Evolutionary conservation across 1,140 invertebrate species (phyloP), one percentile per base, ranked within the genome.

Genomic region (Diploscapter pachys): DNA sequence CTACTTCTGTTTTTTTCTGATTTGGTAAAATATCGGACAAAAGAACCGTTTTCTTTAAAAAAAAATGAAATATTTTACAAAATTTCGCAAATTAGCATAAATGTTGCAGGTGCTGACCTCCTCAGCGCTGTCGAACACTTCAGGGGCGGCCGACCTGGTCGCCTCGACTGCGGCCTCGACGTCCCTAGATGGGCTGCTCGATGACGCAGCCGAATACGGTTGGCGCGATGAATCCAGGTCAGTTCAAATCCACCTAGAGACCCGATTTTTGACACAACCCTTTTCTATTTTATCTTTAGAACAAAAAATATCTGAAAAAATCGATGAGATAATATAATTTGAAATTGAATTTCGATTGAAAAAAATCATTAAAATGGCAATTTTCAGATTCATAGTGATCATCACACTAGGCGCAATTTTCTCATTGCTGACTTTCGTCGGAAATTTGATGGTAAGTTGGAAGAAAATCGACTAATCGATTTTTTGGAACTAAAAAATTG

Each of bases 371-470:
- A 31, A 31, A 69, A 68, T 73, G 48, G 52, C 63, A 49, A 73
- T 70, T 59, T 61, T 77, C 31, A 61, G 65, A 63, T 5, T 72
- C 57, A 80, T 80, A 55, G 78, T 80, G 49, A 68, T 68, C 52
- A 68, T 68, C 11, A 48, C 57, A 6, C 6, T 6, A 53, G 66
- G 66, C 9, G 8, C 50, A 6, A n/a, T 68, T 5, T 54, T 68
- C 5, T 68, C 66, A 13, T 9, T 52, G n/a, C 8, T 68, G 6
- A 68, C 66, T 55, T n/a, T 68, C 8, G 48, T 68, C 8, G 66
- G 66, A 52, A 68, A 68, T 48, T 48, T 68, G 8, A 68, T 68
- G 66, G 66, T 68, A 48, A 52, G 66, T 54, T 4, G 11, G 3
- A 5, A 4, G 8, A 9, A 5, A 48, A 51, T 9, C 49, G 13